A percentile compares a stretch with the other conserved stretches of the same genome.
Evolutionary conservation across 2,113 vertebrate genomes (phyloP).

Genomic region (Mandrillus leucophaeus): DNA sequence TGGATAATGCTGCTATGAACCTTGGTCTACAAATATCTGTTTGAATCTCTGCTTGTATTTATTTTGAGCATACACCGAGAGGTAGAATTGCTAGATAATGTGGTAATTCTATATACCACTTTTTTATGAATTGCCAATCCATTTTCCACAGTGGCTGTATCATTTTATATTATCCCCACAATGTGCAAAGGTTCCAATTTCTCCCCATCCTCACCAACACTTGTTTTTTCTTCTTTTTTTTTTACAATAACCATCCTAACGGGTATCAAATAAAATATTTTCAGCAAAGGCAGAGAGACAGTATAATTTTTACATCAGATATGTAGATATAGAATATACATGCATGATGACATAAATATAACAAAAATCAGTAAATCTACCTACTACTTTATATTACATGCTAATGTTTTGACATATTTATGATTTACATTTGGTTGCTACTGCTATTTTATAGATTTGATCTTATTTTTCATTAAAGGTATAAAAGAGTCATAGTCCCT

Average conservation of each 20-base stretch:
- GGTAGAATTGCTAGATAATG: background rate
- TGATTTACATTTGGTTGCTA: background rate
- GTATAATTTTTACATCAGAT: background rate
- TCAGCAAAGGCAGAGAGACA: background rate
- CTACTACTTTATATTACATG: background rate
- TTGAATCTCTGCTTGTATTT: background rate
- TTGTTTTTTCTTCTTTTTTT: background rate
- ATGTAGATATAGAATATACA: background rate
- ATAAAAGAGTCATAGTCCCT: background rate
- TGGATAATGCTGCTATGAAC: background rate
- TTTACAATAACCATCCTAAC: background rate
- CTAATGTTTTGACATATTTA: background rate
- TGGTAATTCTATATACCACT: background rate
- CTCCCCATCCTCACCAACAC: background rate
- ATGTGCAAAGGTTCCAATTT: background rate
- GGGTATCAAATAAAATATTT: background rate
- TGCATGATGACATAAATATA: background rate
- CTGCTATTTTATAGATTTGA: background rate
- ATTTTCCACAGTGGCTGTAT: background rate
- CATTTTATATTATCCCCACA: background rate
- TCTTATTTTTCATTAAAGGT: background rate
- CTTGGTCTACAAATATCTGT: background rate
- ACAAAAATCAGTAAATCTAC: background rate
- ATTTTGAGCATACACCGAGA: background rate
- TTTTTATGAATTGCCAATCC: background rate